Base-by-base conservation (phyloP, 2,113 vertebrate genomes). In the Ctenodactylus gundi region DNA sequence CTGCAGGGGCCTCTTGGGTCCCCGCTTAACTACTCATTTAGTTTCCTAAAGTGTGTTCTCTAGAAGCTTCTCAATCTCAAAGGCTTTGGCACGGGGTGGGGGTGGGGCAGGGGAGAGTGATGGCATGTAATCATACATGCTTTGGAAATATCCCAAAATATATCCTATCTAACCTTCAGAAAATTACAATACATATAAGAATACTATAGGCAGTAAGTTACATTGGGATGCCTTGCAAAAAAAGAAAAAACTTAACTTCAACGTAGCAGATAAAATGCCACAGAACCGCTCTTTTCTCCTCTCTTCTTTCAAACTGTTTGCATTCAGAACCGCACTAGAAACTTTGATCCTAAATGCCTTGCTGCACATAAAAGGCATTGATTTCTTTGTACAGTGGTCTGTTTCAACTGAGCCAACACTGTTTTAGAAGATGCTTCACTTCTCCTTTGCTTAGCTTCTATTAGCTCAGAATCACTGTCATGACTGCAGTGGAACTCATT, bases 81-180 rank as follows among this genome's bases (percentile, higher is more conserved):
- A 84, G 57, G 34, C 10, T 91, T 12, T 49, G 4, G 36, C n/a
- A n/a, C n/a, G n/a, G n/a, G n/a, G n/a, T n/a, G n/a, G n/a, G n/a
- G n/a, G n/a, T n/a, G n/a, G n/a, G n/a, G n/a, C n/a, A 34, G 3
- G 51, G 8, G 4, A 6, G 6, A 15, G 27, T 12, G 20, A 39
- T 82, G 13, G 57, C 57, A 57, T n/a, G 2, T 77, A 18, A 34
- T 64, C 6, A 55, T 77, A 64, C 4, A 86, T 34, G 21, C 51
- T 93, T 77, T 72, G 17, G 17, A 85, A 93, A 72, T 53, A 46
- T 82, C 41, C 46, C 67, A 92, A 92, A 91, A 36, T 89, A 68
- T 55, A 88, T 68, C 25, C 21, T 41, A 92, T 18, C 11, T 23
- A 21, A 68, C 9, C 67, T 85, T 86, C 76, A 49, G 7, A 88